A percentile compares a stretch with the other conserved stretches of the same genome.
phyloP scores from a whole-genome alignment of 1,140 invertebrate species.

The Aphaenogaster rudis region DNA sequence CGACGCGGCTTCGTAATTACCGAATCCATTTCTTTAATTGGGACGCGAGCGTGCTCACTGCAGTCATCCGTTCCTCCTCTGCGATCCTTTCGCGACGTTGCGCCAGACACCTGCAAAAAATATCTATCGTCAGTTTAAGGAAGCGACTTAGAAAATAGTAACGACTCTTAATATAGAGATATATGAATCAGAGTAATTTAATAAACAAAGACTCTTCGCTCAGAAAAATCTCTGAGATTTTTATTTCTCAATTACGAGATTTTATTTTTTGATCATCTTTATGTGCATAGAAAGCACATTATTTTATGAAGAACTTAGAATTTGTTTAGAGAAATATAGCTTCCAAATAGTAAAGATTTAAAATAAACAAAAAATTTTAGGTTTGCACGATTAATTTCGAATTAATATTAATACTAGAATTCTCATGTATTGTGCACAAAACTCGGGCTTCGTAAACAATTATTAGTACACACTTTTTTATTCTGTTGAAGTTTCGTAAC shows the following conservation, averaged over 20 bases:
- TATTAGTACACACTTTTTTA: not conserved
- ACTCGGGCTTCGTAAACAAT: not conserved
- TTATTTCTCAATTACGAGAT: not conserved
- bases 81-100: not conserved
- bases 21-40: constrained; percentile 70
- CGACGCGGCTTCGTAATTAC: constrained; percentile 62
- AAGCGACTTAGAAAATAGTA: not conserved
- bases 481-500: not conserved
- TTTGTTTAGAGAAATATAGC: not conserved
- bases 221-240: not conserved
- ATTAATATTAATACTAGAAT: not conserved
- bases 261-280: not conserved
- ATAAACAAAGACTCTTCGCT: not conserved
- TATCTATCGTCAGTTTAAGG: constrained; percentile 33
- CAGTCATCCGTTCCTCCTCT: constrained; percentile 21
- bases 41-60: constrained; percentile 23
- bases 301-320: not conserved
- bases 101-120: constrained; percentile 55
- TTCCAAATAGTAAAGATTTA: not conserved
- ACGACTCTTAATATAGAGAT: not conserved
- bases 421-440: not conserved
- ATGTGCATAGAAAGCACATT: not conserved
- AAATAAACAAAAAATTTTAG: not conserved
- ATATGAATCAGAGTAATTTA: not conserved
- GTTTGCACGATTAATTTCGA: not conserved